Conservation (phyloP, 1,140 invertebrate species). For the Archegozetes longisetosus region DNA sequence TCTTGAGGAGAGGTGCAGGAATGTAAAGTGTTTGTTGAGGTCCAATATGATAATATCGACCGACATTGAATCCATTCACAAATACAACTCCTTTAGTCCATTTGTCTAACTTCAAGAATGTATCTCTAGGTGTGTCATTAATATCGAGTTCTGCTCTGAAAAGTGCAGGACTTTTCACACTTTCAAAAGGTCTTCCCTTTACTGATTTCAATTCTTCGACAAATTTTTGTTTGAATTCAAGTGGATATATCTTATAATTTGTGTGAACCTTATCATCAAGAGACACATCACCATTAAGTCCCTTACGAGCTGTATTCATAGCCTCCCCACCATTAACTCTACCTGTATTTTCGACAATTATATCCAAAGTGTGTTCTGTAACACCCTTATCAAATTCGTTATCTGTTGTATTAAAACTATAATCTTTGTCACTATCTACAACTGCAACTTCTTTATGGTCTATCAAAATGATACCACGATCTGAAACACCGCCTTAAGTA, state of each 20-base stretch:
- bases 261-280: not conserved
- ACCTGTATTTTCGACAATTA: constrained; percentile 21
- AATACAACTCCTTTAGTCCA: constrained; percentile 29
- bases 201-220: not conserved
- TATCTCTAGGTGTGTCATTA: not conserved
- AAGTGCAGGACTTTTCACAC: not conserved
- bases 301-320: constrained; percentile 1
- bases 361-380: not conserved
- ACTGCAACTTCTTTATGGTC: not conserved
- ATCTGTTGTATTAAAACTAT: not conserved
- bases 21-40: constrained; percentile 41
- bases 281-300: not conserved
- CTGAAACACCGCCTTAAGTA: not conserved
- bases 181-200: not conserved
- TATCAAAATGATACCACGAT: not conserved
- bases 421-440: not conserved
- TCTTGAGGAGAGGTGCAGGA: constrained; percentile 24
- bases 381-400: not conserved
- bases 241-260: constrained; percentile 3
- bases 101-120: not conserved
- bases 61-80: constrained; percentile 46
- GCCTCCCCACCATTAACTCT: constrained; percentile 15
- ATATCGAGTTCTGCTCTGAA: not conserved
- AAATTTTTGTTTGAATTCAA: constrained; percentile 5
- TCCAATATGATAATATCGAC: constrained; percentile 41